A percentile compares a stretch with the other conserved stretches of the same genome.
phyloP scores from a whole-genome alignment of 2,797 vertebrate genomes.

The Sebastes nivosus region DNA sequence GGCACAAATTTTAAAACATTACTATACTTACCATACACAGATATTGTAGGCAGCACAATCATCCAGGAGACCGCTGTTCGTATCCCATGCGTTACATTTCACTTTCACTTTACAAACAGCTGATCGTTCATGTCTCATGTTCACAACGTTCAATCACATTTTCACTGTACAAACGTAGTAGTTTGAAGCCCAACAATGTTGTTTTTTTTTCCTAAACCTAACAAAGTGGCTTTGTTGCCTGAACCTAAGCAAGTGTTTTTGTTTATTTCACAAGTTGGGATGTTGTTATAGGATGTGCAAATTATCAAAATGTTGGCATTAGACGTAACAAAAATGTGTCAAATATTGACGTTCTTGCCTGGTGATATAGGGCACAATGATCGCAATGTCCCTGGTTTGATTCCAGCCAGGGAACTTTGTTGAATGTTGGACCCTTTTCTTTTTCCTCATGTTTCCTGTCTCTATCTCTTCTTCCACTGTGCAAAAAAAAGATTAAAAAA shows the following conservation, averaged over 20 bases:
- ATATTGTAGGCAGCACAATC: neutral
- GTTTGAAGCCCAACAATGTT: rapidly evolving
- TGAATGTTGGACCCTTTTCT: neutral
- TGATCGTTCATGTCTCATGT: too few species aligned
- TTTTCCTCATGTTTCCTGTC: neutral
- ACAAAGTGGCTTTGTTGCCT: too few species aligned
- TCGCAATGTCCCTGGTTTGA: too few species aligned
- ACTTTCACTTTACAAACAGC: too few species aligned
- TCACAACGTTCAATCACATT: too few species aligned
- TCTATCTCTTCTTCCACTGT: neutral
- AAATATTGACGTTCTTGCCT: neutral
- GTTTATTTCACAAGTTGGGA: neutral
- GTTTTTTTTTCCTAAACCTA: too few species aligned
- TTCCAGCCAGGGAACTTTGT: neutral
- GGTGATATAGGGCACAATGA: too few species aligned
- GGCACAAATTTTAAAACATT: neutral
- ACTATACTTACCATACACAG: neutral
- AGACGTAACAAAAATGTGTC: neutral
- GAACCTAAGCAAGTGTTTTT: neutral
- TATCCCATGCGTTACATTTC: too few species aligned
- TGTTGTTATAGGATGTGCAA: rapidly evolving
- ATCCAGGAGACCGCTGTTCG: too few species aligned
- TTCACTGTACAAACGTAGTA: too few species aligned
- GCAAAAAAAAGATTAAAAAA: too few species aligned
- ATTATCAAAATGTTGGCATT: neutral